These are phyloP conservation scores for Brachionus sp. DNA, from an alignment of 1,140 invertebrate species.

Conservation along the genomic window DNA sequence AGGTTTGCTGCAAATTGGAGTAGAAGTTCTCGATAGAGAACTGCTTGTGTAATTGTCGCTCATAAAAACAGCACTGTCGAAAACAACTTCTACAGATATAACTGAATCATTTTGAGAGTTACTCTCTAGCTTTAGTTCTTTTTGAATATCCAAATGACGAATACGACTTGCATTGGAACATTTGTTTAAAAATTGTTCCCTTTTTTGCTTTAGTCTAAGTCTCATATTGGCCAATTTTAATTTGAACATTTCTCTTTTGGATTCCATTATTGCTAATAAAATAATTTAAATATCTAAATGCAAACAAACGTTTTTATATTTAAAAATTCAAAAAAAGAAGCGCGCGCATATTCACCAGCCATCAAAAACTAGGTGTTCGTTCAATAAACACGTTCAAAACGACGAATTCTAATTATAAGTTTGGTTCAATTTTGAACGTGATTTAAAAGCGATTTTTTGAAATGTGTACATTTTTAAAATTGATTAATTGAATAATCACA, in stretches of 20 bases:
- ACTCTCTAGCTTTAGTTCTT: not conserved
- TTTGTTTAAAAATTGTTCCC: not conserved
- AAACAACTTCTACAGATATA: not conserved
- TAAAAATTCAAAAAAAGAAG: not conserved
- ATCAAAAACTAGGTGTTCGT: not conserved
- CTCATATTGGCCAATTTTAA: constrained; percentile 31
- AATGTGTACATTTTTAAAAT: not conserved
- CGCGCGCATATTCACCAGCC: not conserved
- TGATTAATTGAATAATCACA: not conserved
- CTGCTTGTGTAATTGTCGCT: not conserved
- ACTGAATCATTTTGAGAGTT: not conserved
- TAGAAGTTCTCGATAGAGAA: not conserved
- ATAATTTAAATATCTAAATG: not conserved
- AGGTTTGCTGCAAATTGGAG: not conserved
- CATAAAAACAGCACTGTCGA: not conserved
- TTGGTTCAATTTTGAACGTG: not conserved
- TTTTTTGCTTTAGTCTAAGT: constrained; percentile 12
- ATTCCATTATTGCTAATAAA: not conserved
- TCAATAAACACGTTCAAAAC: not conserved
- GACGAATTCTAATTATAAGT: not conserved
- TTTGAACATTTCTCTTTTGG: not conserved
- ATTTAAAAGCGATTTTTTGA: not conserved
- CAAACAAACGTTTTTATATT: not conserved
- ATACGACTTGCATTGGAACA: not conserved
- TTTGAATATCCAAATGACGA: not conserved